Evolutionary conservation across 2,797 vertebrate species (phyloP).

Genomic region (Scolopax rusticola): DNA sequence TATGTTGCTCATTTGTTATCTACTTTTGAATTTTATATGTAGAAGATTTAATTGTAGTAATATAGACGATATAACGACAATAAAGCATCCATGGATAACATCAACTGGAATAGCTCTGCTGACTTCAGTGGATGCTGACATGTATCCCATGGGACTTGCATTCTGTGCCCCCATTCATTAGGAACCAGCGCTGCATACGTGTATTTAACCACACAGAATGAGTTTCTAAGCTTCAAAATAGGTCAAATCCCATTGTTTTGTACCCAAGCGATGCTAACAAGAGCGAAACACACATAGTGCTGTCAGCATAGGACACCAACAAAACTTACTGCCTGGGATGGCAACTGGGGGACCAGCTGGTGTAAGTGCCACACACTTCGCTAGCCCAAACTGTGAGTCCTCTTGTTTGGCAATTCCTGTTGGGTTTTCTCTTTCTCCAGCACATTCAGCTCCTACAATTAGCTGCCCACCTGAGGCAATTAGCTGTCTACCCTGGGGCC

Average conservation of each 20-base stretch:
- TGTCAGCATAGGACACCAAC: fast-evolving
- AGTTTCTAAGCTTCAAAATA: background rate
- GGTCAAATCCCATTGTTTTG: background rate
- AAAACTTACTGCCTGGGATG: background rate
- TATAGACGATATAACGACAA: background rate
- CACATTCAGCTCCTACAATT: background rate
- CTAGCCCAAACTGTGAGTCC: background rate
- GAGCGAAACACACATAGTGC: fast-evolving
- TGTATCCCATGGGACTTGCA: background rate
- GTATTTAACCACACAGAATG: background rate
- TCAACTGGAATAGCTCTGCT: background rate
- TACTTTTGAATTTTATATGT: background rate
- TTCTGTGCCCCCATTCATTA: fast-evolving
- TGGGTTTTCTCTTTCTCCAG: background rate
- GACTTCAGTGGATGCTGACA: background rate
- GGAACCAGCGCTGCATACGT: fast-evolving
- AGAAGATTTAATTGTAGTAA: background rate
- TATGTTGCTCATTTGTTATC: background rate
- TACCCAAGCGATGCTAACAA: background rate
- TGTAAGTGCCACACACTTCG: fast-evolving
- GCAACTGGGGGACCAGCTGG: background rate
- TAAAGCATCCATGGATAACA: background rate
- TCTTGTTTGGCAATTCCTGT: background rate
- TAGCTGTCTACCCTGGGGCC: fast-evolving
- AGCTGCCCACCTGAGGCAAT: fast-evolving